phyloP scores from a whole-genome alignment of 2,888 invertebrate genomes.

The Drosophila merina region DNA sequence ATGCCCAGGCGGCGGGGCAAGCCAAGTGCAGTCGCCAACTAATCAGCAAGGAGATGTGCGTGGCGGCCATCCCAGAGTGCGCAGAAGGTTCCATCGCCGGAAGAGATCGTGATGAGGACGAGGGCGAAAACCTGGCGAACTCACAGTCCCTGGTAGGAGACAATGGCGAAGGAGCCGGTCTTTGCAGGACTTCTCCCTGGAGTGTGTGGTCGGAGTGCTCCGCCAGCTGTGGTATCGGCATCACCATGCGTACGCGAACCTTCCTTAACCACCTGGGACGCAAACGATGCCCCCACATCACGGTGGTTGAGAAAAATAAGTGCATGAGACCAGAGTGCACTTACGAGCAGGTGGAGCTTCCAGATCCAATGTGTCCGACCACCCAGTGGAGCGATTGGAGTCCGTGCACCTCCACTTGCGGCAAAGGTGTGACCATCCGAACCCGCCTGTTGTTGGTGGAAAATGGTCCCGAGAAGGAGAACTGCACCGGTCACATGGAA shows the following conservation, averaged over 20 bases:
- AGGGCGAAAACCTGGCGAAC: conserved; percentile 82
- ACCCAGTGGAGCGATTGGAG: conserved; percentile 96
- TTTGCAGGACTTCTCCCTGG: conserved; percentile 83
- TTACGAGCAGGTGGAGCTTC: conserved; percentile 84
- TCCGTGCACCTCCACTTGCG: conserved; percentile 95
- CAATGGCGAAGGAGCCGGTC: conserved; percentile 82
- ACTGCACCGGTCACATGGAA: conserved; percentile 88
- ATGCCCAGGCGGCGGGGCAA: conserved; percentile 89
- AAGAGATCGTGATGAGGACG: conserved; percentile 81
- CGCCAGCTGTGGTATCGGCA: conserved; percentile 92
- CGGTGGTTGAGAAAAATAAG: conserved; percentile 91
- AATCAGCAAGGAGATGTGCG: conserved; percentile 95
- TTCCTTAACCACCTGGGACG: conserved; percentile 90
- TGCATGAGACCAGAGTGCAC: conserved; percentile 89
- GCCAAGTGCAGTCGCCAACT: conserved; percentile 89
- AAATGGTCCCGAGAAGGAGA: conserved; percentile 86
- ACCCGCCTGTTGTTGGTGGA: conserved; percentile 89
- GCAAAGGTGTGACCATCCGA: conserved; percentile 89
- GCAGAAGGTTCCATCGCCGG: conserved; percentile 86
- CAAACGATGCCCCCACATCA: conserved; percentile 92
- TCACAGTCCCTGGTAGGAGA: conserved; percentile 78
- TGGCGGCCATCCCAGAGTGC: conserved; percentile 90
- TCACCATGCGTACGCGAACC: conserved; percentile 89
- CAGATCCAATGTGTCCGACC: conserved; percentile 87
- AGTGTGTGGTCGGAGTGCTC: conserved; percentile 90